Evolutionary conservation across 2,113 vertebrate genomes (phyloP).

Genomic region (Laterallus jamaicensis): DNA sequence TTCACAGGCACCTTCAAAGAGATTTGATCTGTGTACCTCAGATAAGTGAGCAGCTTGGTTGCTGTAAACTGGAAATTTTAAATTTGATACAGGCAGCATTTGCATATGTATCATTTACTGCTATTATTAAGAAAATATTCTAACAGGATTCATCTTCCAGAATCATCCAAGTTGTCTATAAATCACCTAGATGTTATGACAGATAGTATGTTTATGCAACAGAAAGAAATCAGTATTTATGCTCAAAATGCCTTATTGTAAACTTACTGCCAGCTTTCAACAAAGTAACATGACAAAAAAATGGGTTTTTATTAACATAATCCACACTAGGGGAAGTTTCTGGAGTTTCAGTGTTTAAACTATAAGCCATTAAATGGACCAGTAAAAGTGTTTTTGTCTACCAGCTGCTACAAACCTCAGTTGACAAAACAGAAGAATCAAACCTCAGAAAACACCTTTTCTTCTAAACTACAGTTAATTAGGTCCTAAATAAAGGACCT

Average conservation of each 20-base stretch:
- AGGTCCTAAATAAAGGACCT: background rate
- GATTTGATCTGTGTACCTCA: background rate
- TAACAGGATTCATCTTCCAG: background rate
- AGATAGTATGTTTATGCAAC: background rate
- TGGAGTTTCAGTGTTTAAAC: background rate
- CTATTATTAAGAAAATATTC: background rate
- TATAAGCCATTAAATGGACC: background rate
- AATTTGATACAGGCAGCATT: background rate
- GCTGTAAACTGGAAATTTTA: background rate
- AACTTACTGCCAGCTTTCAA: background rate
- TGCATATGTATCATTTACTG: background rate
- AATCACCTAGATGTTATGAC: background rate
- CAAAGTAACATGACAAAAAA: background rate
- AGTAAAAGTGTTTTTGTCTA: background rate
- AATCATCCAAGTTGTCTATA: background rate
- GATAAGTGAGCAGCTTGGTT: background rate
- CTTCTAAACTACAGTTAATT: background rate
- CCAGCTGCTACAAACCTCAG: background rate
- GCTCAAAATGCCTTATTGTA: background rate
- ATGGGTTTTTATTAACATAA: background rate
- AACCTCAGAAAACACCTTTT: background rate
- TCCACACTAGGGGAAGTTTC: background rate
- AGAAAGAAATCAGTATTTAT: background rate
- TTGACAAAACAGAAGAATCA: background rate
- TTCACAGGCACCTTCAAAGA: background rate